A percentile compares a stretch with the other conserved stretches of the same genome.
Conservation (phyloP, 2,113 vertebrate genomes). For the Nothocercus julius region DNA sequence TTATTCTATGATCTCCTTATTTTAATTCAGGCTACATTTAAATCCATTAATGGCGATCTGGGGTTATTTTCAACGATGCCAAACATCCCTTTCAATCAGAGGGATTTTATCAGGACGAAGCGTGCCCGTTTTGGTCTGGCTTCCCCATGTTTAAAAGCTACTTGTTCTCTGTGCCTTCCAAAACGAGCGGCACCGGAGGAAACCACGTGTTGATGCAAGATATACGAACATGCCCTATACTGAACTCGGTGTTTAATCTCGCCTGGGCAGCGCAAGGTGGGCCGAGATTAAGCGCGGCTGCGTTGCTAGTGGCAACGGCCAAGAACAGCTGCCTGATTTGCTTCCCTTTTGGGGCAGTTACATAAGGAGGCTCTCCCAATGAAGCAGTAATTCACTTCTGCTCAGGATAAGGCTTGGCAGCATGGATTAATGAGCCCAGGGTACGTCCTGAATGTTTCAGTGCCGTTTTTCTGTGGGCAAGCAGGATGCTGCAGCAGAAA, state of each 20-base stretch:
- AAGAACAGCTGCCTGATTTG: background rate
- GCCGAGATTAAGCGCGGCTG: slow-evolving; percentile 30
- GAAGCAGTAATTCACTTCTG: slow-evolving; percentile 29
- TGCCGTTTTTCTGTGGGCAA: background rate
- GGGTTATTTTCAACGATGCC: background rate
- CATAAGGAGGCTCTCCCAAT: background rate
- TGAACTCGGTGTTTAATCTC: background rate
- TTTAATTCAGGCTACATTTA: background rate
- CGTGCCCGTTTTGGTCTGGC: background rate
- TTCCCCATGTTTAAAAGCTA: background rate
- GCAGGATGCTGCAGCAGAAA: background rate
- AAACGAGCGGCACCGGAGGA: background rate
- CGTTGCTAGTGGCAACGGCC: slow-evolving; percentile 42
- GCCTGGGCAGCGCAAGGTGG: background rate
- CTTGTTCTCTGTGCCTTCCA: background rate
- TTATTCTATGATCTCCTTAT: background rate
- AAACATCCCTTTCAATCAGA: background rate
- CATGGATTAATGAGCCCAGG: background rate
- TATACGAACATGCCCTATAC: background rate
- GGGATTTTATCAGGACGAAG: background rate
- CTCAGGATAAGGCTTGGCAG: background rate
- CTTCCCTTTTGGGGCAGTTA: background rate
- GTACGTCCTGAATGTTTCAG: background rate
- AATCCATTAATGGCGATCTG: background rate
- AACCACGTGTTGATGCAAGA: background rate